Percentiles rank a stretch among this genome's conserved stretches.
These are phyloP conservation scores for Protonibea diacanthus DNA, from an alignment of 2,797 vertebrate species.

Conservation along the genomic window DNA sequence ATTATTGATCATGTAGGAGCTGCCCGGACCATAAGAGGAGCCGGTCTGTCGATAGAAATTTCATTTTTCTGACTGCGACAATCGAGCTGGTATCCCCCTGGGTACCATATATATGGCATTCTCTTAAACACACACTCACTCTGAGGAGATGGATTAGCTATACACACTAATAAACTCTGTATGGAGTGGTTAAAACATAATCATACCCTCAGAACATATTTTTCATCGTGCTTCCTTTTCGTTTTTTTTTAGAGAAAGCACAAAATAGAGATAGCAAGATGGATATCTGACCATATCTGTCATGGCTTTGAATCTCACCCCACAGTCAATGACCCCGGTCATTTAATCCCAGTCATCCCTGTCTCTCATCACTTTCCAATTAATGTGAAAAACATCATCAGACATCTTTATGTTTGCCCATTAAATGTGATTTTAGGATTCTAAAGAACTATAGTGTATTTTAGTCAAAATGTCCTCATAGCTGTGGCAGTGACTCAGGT, in stretches of 20 bases:
- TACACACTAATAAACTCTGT: background rate
- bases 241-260: background rate
- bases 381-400: background rate
- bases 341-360: background rate
- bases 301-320: background rate
- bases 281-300: background rate
- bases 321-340: background rate
- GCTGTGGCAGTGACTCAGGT: background rate
- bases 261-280: background rate
- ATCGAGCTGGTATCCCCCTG: constrained; percentile 21
- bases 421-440: background rate
- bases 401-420: background rate
- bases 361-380: background rate
- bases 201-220: background rate
- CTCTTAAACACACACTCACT: background rate
- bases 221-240: background rate
- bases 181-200: constrained; percentile 4
- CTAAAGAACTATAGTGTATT: background rate
- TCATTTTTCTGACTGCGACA: constrained; percentile 30
- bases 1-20: constrained; percentile 62
- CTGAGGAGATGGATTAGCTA: background rate
- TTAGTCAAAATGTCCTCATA: background rate
- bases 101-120: background rate
- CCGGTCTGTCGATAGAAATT: constrained; percentile 45
- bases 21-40: constrained; percentile 18